phyloP scores from a whole-genome alignment of 37 sponge, comb jelly and placozoan genomes.

The Petrosia ficiformis region DNA sequence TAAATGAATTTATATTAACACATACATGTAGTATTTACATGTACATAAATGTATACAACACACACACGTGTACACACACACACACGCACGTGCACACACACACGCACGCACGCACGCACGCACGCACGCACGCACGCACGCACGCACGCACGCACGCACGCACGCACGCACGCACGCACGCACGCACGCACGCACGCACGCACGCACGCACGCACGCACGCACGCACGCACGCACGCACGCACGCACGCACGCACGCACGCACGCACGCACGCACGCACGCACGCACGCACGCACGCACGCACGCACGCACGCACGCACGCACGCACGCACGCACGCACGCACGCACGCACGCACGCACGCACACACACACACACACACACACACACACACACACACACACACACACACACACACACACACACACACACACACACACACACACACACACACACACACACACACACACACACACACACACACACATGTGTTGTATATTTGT shows the following conservation, averaged over 20 bases:
- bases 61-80: background rate
- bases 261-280: background rate
- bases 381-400: background rate
- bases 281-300: background rate
- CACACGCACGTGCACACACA: too few relatives aligned
- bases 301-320: background rate
- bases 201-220: background rate
- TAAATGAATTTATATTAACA: background rate
- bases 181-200: conserved; percentile 2
- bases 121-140: background rate
- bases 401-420: background rate
- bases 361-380: conserved; percentile 3
- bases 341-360: background rate
- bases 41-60: too few relatives aligned
- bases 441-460: conserved; percentile 6
- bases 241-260: background rate
- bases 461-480: conserved; percentile 9
- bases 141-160: background rate
- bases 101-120: background rate
- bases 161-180: background rate
- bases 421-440: background rate
- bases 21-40: too few relatives aligned
- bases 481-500: too few relatives aligned
- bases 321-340: background rate
- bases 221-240: conserved; percentile 3